Evolutionary conservation across 2,888 invertebrate species (phyloP).

Genomic region (Cryptocheilus praepositus): DNA sequence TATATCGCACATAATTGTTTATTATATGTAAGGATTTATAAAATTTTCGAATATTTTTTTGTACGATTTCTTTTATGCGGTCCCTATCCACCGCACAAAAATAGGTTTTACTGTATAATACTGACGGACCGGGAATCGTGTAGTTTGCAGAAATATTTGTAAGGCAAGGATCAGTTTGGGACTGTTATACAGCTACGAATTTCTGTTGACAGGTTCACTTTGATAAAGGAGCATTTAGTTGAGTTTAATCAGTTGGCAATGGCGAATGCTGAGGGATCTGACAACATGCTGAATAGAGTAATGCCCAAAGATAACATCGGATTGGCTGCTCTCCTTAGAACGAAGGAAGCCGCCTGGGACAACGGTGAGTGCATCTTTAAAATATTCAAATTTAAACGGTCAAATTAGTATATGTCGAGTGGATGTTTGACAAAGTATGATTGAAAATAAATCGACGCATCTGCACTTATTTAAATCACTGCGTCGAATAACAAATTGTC

Average conservation of each 20-base stretch:
- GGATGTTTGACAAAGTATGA: not conserved
- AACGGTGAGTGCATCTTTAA: conserved; percentile 78
- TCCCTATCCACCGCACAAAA: no score
- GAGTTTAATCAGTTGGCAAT: conserved; percentile 99
- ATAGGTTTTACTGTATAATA: no score
- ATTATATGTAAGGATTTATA: no score
- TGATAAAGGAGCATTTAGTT: conserved; percentile 96
- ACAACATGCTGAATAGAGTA: conserved; percentile 98
- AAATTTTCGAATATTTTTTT: no score
- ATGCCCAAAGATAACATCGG: conserved; percentile 99
- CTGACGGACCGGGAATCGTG: no score
- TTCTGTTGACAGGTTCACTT: conserved; percentile 84
- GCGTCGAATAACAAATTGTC: no score
- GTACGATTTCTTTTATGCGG: no score
- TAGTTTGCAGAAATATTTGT: conserved; percentile 13
- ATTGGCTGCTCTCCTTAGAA: conserved; percentile 94
- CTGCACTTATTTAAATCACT: no score
- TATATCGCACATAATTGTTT: no score
- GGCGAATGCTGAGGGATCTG: conserved; percentile 98
- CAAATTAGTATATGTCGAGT: not conserved
- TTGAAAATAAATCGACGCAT: not conserved
- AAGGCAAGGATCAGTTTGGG: no score
- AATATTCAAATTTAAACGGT: not conserved
- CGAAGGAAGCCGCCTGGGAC: conserved; percentile 96
- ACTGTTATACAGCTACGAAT: not conserved